phyloP scores from a whole-genome alignment of 1,140 invertebrate species.

The Dinoponera quadriceps region DNA sequence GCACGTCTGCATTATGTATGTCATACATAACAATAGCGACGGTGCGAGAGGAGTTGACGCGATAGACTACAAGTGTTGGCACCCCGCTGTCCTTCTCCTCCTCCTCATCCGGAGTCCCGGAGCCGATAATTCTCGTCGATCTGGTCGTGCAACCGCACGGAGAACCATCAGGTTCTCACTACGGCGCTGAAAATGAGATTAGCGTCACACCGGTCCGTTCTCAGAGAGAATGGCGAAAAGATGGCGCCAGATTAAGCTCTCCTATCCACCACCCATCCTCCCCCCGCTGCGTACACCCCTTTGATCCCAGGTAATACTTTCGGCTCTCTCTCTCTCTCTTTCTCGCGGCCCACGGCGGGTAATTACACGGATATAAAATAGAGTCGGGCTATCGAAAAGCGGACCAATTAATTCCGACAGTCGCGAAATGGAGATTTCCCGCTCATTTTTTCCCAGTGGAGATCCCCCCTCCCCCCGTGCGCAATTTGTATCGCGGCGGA shows the following conservation, averaged over 20 bases:
- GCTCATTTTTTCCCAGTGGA: too few species aligned
- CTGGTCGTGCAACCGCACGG: constrained; percentile 25
- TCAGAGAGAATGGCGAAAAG: background rate
- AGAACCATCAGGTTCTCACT: constrained; percentile 19
- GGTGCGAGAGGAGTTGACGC: background rate
- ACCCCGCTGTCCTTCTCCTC: background rate
- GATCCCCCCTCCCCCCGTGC: too few species aligned
- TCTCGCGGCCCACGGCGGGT: background rate
- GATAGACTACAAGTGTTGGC: constrained; percentile 27
- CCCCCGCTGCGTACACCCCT: background rate
- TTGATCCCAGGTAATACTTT: background rate
- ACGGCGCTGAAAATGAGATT: constrained; percentile 69
- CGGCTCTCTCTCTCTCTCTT: background rate
- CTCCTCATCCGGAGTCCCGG: background rate
- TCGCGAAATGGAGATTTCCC: too few species aligned
- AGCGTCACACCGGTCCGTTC: constrained; percentile 71
- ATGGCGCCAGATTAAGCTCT: constrained; percentile 66
- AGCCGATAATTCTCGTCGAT: constrained; percentile 59
- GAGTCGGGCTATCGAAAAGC: background rate
- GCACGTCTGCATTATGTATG: constrained; percentile 9
- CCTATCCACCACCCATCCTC: background rate
- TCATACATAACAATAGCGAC: constrained; percentile 31
- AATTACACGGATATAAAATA: background rate
- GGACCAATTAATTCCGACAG: background rate
- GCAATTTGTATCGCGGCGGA: too few species aligned